A percentile compares a stretch with the other conserved stretches of the same genome.
Evolutionary conservation across 2,797 vertebrate species (phyloP).

Genomic region (Tragelaphus eurycerus): DNA sequence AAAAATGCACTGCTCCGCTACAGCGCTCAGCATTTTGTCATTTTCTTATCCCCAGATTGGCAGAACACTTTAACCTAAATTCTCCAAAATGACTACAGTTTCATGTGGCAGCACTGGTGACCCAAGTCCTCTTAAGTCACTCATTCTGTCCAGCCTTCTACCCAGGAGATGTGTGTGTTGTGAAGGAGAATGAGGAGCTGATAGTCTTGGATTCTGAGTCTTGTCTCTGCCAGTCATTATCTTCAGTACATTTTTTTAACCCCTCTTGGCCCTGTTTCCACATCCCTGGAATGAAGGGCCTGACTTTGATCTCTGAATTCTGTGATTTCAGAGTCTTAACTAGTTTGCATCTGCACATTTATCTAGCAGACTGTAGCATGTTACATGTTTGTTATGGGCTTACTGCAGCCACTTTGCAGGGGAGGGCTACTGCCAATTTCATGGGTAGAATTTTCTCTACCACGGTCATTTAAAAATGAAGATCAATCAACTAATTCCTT

Average conservation of each 20-base stretch:
- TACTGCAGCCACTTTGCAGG: no score
- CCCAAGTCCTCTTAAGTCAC: background rate
- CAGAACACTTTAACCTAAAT: background rate
- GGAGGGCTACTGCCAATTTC: background rate
- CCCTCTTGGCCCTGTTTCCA: background rate
- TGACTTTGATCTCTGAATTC: background rate
- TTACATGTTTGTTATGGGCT: background rate
- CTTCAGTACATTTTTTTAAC: background rate
- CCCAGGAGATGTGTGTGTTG: background rate
- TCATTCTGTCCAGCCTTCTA: background rate
- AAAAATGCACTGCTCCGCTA: background rate
- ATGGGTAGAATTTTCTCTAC: background rate
- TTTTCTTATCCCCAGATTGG: background rate
- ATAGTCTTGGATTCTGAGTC: background rate
- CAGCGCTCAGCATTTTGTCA: background rate
- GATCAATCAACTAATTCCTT: background rate
- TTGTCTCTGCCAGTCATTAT: background rate
- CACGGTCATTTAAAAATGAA: background rate
- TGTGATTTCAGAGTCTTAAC: background rate
- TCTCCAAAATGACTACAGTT: background rate
- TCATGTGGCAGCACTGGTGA: background rate
- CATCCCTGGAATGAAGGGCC: background rate
- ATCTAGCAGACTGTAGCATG: background rate
- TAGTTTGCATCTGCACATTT: background rate
- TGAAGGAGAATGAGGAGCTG: background rate